A percentile compares a stretch with the other conserved stretches of the same genome.
These are phyloP conservation scores for Microcebus tavaratra DNA, from an alignment of 2,113 vertebrate genomes.

Conservation along the genomic window DNA sequence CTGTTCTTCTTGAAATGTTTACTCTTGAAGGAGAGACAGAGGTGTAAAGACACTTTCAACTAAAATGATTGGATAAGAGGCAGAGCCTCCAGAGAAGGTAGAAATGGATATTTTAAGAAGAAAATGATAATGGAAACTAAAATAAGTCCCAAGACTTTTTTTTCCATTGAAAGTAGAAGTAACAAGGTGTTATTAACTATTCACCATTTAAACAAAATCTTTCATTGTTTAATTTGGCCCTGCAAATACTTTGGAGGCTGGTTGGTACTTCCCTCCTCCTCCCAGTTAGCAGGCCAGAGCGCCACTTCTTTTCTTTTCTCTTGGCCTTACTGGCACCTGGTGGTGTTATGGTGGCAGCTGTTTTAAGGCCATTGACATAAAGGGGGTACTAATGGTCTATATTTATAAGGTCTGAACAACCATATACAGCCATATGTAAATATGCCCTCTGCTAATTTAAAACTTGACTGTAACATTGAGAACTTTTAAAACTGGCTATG, in stretches of 20 bases:
- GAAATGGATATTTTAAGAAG: background rate
- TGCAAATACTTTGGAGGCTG: background rate
- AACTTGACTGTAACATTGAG: background rate
- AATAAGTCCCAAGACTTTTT: background rate
- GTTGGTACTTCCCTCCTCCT: background rate
- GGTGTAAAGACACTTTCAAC: background rate
- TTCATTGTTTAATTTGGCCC: background rate
- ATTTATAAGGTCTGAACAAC: background rate
- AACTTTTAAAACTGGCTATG: background rate
- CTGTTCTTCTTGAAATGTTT: background rate
- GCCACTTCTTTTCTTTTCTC: background rate
- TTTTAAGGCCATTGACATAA: background rate
- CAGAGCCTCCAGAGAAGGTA: background rate
- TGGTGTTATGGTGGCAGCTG: background rate
- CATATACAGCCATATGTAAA: background rate
- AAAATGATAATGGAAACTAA: background rate
- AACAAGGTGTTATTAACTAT: background rate
- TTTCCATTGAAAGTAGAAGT: background rate
- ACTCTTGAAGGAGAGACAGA: background rate
- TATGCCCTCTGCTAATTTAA: background rate
- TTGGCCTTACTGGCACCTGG: background rate
- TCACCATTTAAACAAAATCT: background rate
- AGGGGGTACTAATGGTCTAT: fast-evolving
- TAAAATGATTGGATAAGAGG: background rate
- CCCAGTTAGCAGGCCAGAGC: fast-evolving